Conservation (phyloP, 2,113 vertebrate species). For the Perca flavescens region DNA sequence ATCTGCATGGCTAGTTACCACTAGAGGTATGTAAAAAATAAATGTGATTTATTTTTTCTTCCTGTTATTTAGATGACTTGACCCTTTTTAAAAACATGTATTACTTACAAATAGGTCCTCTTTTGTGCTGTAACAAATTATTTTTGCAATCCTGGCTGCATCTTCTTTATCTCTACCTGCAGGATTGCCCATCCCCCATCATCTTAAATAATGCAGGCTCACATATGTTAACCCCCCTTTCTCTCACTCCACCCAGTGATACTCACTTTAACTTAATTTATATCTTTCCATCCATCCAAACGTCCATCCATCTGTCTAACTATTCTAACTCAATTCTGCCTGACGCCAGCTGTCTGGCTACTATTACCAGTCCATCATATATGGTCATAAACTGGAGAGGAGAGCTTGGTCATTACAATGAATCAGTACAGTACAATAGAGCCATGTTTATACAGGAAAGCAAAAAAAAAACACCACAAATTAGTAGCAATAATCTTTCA, state of each 20-base stretch:
- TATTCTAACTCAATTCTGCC: slow-evolving; percentile 60
- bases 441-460: slow-evolving; percentile 32
- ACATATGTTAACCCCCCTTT: slow-evolving; percentile 4
- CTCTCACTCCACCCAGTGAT: neutral
- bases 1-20: neutral
- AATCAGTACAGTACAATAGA: slow-evolving; percentile 40
- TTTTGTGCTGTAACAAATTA: neutral
- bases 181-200: neutral
- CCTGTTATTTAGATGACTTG: neutral
- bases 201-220: slow-evolving; percentile 27
- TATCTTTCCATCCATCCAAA: slow-evolving; percentile 2
- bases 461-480: slow-evolving; percentile 32
- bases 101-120: neutral
- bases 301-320: slow-evolving; percentile 23
- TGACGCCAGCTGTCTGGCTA: slow-evolving; percentile 74
- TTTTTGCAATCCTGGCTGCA: neutral
- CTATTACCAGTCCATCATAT: slow-evolving; percentile 62
- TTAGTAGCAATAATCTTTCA: slow-evolving; percentile 31
- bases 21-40: neutral
- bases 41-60: neutral
- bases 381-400: slow-evolving; percentile 55
- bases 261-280: neutral
- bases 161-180: neutral
- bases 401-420: slow-evolving; percentile 12
- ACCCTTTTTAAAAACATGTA: neutral